Conservation (phyloP, 2,888 invertebrate species). For the Cataglyphis altisquamis region DNA sequence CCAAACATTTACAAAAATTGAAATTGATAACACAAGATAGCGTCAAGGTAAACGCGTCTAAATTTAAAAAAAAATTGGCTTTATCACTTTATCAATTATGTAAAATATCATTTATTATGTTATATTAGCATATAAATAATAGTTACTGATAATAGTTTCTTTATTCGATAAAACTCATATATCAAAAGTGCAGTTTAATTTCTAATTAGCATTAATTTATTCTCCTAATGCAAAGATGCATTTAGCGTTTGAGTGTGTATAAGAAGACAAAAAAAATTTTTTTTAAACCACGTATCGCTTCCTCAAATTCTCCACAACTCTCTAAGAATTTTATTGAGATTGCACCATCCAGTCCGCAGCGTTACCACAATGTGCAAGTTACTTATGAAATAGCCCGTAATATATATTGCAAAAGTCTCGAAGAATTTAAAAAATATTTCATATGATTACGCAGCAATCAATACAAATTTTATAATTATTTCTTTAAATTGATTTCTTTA, state of each 20-base stretch:
- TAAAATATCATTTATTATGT: not conserved
- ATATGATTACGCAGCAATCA: not conserved
- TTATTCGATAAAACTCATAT: slow-evolving; percentile 4
- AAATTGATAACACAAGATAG: not conserved
- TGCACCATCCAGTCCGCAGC: no score
- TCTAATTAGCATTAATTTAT: slow-evolving; percentile 7
- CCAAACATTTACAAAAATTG: not conserved
- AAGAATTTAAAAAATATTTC: not conserved
- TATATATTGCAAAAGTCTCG: not conserved
- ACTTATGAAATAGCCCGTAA: no score
- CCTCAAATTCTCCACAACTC: no score
- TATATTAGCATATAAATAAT: not conserved
- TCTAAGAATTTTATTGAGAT: no score
- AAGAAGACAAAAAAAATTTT: not conserved
- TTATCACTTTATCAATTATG: not conserved
- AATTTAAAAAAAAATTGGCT: not conserved
- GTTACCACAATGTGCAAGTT: no score
- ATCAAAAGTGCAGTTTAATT: not conserved
- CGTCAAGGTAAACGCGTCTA: not conserved
- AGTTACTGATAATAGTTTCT: not conserved
- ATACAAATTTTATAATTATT: not conserved
- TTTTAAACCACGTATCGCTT: no score
- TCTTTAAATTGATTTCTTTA: not conserved
- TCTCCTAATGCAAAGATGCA: slow-evolving; percentile 1
- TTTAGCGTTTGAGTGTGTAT: not conserved